Evolutionary conservation across 2,797 vertebrate species (phyloP).

Genomic region (Arnoldichthys spilopterus): DNA sequence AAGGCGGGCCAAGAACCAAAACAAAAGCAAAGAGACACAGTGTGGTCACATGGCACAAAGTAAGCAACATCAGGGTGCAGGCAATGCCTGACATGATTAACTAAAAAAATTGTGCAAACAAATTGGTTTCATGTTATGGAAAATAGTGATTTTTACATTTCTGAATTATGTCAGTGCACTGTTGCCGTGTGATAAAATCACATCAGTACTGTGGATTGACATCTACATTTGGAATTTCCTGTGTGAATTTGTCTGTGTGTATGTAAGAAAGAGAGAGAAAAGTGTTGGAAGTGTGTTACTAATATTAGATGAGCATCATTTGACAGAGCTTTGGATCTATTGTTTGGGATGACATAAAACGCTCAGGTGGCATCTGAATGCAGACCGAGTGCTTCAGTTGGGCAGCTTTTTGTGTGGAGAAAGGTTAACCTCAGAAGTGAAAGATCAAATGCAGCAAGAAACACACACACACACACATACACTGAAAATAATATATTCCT

Average conservation of each 20-base stretch:
- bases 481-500: too few species aligned
- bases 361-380: slow-evolving; percentile 2
- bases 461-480: neutral
- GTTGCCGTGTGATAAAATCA: neutral
- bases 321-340: slow-evolving; percentile 13
- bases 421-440: slow-evolving; percentile 7
- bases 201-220: neutral
- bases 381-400: neutral
- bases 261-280: neutral
- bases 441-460: slow-evolving; percentile 5
- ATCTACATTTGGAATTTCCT: neutral
- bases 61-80: too few species aligned
- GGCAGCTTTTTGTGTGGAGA: slow-evolving; percentile 1
- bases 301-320: slow-evolving; percentile 17
- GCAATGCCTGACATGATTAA: too few species aligned
- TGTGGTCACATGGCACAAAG: too few species aligned
- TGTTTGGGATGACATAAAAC: neutral
- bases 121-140: neutral
- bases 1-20: too few species aligned
- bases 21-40: too few species aligned
- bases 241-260: neutral
- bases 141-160: neutral
- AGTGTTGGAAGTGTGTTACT: neutral
- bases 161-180: neutral
- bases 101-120: too few species aligned